These are phyloP conservation scores for Anhinga anhinga DNA, from an alignment of 2,113 vertebrate species.

Conservation along the genomic window DNA sequence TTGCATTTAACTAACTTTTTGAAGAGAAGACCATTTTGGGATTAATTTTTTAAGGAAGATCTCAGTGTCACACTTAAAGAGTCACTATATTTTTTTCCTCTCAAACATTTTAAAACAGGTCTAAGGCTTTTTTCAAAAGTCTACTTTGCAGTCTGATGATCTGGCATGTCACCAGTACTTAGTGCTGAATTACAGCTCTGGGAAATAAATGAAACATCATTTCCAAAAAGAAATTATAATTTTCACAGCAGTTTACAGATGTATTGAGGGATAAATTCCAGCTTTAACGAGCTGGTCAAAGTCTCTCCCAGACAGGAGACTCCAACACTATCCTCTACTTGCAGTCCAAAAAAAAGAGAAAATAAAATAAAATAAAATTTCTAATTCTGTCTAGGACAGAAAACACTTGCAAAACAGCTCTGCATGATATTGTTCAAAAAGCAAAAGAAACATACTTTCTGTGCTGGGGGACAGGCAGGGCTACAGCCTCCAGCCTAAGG, in stretches of 20 bases:
- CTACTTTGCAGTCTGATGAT: neutral
- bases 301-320: neutral
- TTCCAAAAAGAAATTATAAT: neutral
- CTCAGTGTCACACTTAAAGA: neutral
- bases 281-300: neutral
- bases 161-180: neutral
- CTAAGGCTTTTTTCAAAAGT: neutral
- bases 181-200: neutral
- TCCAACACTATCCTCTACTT: neutral
- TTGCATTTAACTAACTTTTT: neutral
- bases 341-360: neutral
- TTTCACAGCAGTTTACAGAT: neutral
- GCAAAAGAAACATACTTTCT: neutral
- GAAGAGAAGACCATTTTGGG: neutral
- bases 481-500: neutral
- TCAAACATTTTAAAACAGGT: neutral
- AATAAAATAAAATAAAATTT: too few relatives aligned
- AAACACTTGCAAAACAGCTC: neutral
- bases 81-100: neutral
- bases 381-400: neutral
- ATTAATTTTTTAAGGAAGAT: neutral
- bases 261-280: neutral
- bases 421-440: neutral
- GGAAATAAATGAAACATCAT: neutral
- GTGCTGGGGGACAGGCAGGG: neutral